Conservation (phyloP, 2,888 invertebrate genomes). For the Amblyjoppa fuscipennis region DNA sequence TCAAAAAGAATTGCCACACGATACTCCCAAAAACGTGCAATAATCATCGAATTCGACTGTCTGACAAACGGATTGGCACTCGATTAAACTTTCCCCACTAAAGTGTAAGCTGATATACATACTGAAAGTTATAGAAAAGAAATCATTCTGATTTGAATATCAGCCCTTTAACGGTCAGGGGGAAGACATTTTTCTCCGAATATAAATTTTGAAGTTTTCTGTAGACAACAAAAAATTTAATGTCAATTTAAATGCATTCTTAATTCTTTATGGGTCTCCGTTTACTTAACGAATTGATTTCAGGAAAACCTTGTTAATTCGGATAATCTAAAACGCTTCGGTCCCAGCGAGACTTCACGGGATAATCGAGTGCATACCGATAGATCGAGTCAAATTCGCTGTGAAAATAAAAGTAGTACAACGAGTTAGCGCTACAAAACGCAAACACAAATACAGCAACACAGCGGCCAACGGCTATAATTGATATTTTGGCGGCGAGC, state of each 20-base stretch:
- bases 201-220: not conserved
- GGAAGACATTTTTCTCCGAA: not conserved
- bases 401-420: constrained; percentile 38
- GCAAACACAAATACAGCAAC: constrained; percentile 54
- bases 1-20: constrained; percentile 19
- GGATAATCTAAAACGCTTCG: not conserved
- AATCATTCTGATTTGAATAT: not conserved
- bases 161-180: not conserved
- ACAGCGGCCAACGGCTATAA: constrained; percentile 56
- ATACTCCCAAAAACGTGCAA: constrained; percentile 59
- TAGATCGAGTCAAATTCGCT: constrained; percentile 45
- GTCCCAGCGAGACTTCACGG: not conserved
- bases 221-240: not conserved
- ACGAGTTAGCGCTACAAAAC: constrained; percentile 63
- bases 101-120: not conserved
- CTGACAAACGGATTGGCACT: constrained; percentile 32
- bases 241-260: not conserved
- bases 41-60: constrained; percentile 43
- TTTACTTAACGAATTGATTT: not conserved
- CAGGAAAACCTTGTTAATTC: not conserved
- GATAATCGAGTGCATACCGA: constrained; percentile 39
- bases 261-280: not conserved
- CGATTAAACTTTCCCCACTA: constrained; percentile 1
- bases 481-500: constrained; percentile 71
- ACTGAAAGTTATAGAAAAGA: not conserved